A percentile compares a stretch with the other conserved stretches of the same genome.
Conservation (phyloP, 2,888 invertebrate genomes). For the Coelogynopora nodosa region DNA sequence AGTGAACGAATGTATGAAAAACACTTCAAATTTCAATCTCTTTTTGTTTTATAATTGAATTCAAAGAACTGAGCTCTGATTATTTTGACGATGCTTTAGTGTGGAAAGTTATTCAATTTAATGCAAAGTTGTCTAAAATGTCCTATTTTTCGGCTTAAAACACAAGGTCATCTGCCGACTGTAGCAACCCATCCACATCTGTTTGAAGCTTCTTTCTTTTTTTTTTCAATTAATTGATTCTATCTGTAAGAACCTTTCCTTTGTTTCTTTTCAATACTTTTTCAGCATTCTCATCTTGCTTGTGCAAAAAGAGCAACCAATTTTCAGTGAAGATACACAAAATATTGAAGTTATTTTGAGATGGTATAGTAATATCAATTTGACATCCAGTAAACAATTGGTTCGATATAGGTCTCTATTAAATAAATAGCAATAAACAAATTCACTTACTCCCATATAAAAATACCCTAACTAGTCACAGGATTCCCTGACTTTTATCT, state of each 20-base stretch:
- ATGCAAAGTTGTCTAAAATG: too few species aligned
- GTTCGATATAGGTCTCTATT: neutral
- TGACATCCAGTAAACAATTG: neutral
- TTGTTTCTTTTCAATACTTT: neutral
- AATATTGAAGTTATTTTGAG: neutral
- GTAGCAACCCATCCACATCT: neutral
- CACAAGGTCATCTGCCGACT: neutral
- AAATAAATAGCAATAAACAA: neutral
- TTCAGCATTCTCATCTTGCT: neutral
- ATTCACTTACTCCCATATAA: too few species aligned
- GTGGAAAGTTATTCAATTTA: too few species aligned
- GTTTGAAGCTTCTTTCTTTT: neutral
- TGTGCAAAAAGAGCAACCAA: neutral
- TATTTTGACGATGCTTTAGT: too few species aligned
- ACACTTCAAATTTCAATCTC: too few species aligned
- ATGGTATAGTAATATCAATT: neutral
- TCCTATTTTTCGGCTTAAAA: constrained; percentile 75
- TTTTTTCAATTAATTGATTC: neutral
- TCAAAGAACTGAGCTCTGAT: too few species aligned
- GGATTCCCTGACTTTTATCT: neutral
- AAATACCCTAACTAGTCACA: neutral
- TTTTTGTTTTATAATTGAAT: too few species aligned
- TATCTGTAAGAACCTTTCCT: neutral
- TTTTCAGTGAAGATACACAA: neutral
- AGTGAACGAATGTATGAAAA: too few species aligned